These are phyloP conservation scores for Ptilonorhynchus violaceus DNA, from an alignment of 2,113 vertebrate species.

Conservation along the genomic window DNA sequence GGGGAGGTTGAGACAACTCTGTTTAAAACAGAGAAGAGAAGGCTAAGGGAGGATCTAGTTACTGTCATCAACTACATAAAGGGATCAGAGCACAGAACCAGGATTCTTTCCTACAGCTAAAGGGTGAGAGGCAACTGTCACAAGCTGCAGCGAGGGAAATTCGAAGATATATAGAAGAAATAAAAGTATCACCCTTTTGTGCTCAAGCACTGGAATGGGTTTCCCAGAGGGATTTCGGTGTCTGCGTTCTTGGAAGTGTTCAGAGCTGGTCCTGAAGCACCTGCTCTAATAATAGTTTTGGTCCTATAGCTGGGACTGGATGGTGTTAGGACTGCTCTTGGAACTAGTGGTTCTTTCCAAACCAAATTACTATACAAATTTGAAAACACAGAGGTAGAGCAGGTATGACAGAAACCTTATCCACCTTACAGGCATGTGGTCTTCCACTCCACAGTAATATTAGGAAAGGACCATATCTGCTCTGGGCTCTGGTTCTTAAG, in stretches of 20 bases:
- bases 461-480: neutral
- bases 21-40: neutral
- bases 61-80: neutral
- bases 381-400: neutral
- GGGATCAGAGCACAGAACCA: neutral
- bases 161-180: neutral
- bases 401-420: neutral
- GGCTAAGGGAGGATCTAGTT: neutral
- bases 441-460: neutral
- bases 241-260: neutral
- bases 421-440: rapidly evolving
- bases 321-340: neutral
- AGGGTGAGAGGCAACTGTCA: neutral
- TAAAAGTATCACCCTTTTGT: neutral
- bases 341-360: neutral
- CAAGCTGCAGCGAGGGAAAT: neutral
- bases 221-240: neutral
- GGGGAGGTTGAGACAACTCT: neutral
- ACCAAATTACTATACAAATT: neutral
- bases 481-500: neutral
- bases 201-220: neutral
- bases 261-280: neutral
- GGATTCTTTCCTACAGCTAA: neutral
- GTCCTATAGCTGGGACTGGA: neutral
- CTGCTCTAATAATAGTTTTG: neutral